Base-by-base conservation (phyloP, 1,140 invertebrate genomes). In the Protaetia brevitarsis region DNA sequence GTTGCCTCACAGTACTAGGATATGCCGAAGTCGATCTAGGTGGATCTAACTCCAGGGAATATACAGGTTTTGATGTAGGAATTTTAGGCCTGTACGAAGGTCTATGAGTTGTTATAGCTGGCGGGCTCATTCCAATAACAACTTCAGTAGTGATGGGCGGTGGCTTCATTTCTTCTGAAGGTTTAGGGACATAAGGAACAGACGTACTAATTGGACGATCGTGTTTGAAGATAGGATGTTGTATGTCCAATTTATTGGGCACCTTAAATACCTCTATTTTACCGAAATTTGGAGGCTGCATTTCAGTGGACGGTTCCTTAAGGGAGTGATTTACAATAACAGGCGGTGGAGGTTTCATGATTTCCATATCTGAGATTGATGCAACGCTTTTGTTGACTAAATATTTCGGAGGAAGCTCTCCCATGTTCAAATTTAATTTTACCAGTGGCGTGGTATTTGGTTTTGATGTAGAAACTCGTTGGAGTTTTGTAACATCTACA, bases 101-200 rank as follows among this genome's bases (percentile, higher is more conserved):
- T 64, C 70, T 72, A 62, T 71, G 68, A 3, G 72, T 75, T 51
- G 73, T 72, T 7, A 72, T 65, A 7, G 76, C 77, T 28, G 79
- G 78, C 31, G 78, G 78, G 68, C 34, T 75, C 73, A 80, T 71
- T 13, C 77, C 78, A 11, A 79, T 62, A 11, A 80, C 75, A 62
- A 76, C 64, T 58, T 76, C 71, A 27, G 28, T 57, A 5, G 31
- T 59, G 60, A 27, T 63, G 31, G 62, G 68, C 31, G 67, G 68
- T 61, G 75, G 77, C 61, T 69, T 62, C 69, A 78, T 76, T 61
- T 72, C 68, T 57, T 69, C 70, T 6, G 57, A 63, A 11, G 66
- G 69, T 61, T 72, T 66, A 6, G 69, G 72, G n/a, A 73, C 64
- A 29, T 71, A 74, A 19, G 76, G 73, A 26, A 74, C n/a, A 63